Base-by-base conservation (phyloP, 2,113 vertebrate species). In the Catharus fuscescens region DNA sequence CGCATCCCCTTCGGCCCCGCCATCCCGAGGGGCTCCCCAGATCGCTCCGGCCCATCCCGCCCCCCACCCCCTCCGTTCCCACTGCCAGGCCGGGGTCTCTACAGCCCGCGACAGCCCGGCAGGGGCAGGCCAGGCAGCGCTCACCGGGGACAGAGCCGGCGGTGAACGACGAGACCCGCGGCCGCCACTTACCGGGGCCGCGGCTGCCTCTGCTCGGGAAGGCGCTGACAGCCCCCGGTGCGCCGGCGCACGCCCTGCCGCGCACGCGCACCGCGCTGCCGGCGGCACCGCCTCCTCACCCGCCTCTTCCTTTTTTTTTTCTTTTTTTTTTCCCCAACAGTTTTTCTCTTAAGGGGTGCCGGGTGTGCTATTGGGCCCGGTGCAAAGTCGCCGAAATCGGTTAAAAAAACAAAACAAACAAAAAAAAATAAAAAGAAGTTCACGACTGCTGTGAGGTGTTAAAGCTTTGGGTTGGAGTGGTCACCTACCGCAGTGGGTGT, bases 261-360 rank as follows among this genome's bases (percentile, higher is more conserved):
- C 92, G 70, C 95, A 84, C 6, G 83, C 92, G 95, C 79, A 50
- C 21, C 10, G 3, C 7, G 4, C 10, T 21, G 6, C 9, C 26
- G 13, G 10, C 24, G 3, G 18, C 54, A 1, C 26, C 61, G 11
- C 54, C 66, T 20, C 32, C 80, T 4, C 25, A 10, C 2, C 10
- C 42, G 3, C 42, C 18, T 9, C 9, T 20, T 15, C 5, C 5
- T 12, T 26, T 21, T 80, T 36, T 19, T 2, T 9, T 14, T 44
- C 34, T 8, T 28, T 29, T 13, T 21, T 40, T 13, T 24, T 24
- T 31, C 26, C n/a, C 34, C 12, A 16, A 2, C 7, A 18, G 15
- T 25, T 6, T 34, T 2, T 20, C 4, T 4, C 45, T 5, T 12
- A 3, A 8, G 34, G 29, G 14, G 14, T 2, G 0, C 3, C 2